Evolutionary conservation across 2,888 invertebrate species (phyloP).

Genomic region (Acleris cristana): DNA sequence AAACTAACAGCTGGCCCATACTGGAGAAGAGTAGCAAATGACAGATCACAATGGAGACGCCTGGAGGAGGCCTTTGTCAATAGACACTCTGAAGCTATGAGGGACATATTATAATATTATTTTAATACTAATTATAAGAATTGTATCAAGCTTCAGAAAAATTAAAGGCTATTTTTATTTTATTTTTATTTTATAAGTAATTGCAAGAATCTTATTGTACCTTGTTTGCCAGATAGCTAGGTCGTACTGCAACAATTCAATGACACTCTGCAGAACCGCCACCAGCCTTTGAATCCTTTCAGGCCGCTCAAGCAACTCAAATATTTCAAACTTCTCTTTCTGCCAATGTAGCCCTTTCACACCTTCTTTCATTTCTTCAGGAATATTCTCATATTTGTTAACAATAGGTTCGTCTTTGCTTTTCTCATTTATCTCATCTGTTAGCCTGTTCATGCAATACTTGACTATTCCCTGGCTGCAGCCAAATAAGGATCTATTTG

Average conservation of each 20-base stretch:
- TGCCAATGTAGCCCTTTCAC: conserved; percentile 70
- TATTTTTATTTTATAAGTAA: too few relatives aligned
- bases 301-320: conserved; percentile 62
- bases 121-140: too few relatives aligned
- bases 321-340: conserved; percentile 72
- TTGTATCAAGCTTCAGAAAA: too few relatives aligned
- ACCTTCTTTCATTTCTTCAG: conserved; percentile 64
- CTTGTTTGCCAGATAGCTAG: conserved; percentile 82
- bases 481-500: conserved; percentile 63
- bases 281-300: conserved; percentile 80
- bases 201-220: conserved; percentile 43
- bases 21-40: too few relatives aligned
- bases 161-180: too few relatives aligned
- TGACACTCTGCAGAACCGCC: conserved; percentile 74
- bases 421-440: conserved; percentile 64
- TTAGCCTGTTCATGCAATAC: conserved; percentile 70
- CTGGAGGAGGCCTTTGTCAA: too few relatives aligned
- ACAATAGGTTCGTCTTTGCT: conserved; percentile 65
- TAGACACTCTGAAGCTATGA: too few relatives aligned
- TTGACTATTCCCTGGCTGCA: conserved; percentile 66
- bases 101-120: too few relatives aligned
- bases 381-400: conserved; percentile 62
- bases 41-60: too few relatives aligned
- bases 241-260: conserved; percentile 82
- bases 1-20: too few relatives aligned